These are phyloP conservation scores for pig (Sus scrofa) DNA, from an alignment of 2,113 vertebrate genomes.

Conservation along the genomic window T2T-Sscrofa CM000818.6:31329001-31329500, in stretches of 20 bases:
- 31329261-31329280: no score
- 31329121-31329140: background rate
- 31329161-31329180: background rate
- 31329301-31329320: no score
- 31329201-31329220: background rate
- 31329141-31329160: background rate
- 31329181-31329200: background rate
- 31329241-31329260: no score
- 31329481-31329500: background rate
- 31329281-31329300: no score
- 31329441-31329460: conserved; percentile 6
- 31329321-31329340: no score
- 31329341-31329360: no score
- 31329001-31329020: background rate
- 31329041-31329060: background rate
- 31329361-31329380: no score
- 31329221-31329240: background rate
- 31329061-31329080: background rate
- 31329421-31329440: background rate
- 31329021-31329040: background rate
- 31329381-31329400: no score
- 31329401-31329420: no score
- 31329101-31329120: background rate
- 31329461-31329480: background rate
- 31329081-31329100: background rate